Evolutionary conservation across 1,140 invertebrate species (phyloP).

Genomic region (Pseudomyrmex dendroicus): DNA sequence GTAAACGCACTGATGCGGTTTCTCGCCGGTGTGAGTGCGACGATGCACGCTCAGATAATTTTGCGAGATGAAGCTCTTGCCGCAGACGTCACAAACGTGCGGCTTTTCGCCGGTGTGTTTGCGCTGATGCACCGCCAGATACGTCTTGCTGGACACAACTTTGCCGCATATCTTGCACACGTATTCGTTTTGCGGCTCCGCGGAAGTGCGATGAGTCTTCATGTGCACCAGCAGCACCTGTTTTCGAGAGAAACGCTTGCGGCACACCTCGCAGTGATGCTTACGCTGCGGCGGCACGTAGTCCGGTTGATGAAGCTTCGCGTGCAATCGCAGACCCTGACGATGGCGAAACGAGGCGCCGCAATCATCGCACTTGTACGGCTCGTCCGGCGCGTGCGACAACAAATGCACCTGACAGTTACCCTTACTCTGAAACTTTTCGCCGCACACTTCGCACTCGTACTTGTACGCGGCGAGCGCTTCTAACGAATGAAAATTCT

Average conservation of each 20-base stretch:
- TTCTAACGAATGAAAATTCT: conserved; percentile 62
- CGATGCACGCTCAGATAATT: conserved; percentile 91
- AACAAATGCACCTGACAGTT: conserved; percentile 82
- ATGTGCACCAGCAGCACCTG: conserved; percentile 84
- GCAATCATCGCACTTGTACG: conserved; percentile 84
- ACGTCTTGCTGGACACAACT: conserved; percentile 89
- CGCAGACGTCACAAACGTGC: conserved; percentile 85
- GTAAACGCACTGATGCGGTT: conserved; percentile 88
- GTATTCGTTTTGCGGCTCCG: conserved; percentile 82
- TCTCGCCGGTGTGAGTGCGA: conserved; percentile 89
- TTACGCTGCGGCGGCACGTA: conserved; percentile 84
- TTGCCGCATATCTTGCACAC: conserved; percentile 92
- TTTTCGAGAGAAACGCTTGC: conserved; percentile 83
- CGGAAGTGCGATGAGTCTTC: conserved; percentile 79
- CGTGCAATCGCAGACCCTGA: conserved; percentile 84
- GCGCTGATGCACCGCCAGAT: conserved; percentile 92
- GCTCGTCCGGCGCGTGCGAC: conserved; percentile 78
- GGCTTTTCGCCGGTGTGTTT: conserved; percentile 89
- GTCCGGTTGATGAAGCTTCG: conserved; percentile 85
- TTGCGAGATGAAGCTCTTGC: conserved; percentile 89
- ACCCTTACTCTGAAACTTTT: conserved; percentile 80
- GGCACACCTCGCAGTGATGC: conserved; percentile 83
- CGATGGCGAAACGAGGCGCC: conserved; percentile 84
- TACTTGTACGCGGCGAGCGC: conserved; percentile 82
- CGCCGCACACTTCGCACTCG: conserved; percentile 90